Evolutionary conservation across 92 coral and sea anemone species (phyloP).

Genomic region (Paragorgia papillata): DNA sequence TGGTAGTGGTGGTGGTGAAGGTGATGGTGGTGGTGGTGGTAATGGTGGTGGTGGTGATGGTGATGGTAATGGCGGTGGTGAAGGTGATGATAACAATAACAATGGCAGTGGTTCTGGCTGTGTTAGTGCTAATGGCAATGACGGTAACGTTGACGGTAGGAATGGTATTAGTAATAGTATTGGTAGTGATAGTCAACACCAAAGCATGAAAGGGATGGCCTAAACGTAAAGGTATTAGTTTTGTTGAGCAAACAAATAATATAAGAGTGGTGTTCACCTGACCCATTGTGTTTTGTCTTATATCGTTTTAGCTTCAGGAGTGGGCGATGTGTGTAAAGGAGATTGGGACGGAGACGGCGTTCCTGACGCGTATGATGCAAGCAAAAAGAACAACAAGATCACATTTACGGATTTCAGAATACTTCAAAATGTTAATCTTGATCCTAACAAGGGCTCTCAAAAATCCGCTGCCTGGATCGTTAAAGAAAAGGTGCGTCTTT

Average conservation of each 20-base stretch:
- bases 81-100: background rate
- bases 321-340: conserved; percentile 60
- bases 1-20: conserved; percentile 13
- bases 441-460: background rate
- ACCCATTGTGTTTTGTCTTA: too few relatives aligned
- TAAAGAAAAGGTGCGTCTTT: conserved; percentile 58
- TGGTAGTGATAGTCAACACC: background rate
- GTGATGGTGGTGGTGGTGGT: background rate
- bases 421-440: conserved; percentile 65
- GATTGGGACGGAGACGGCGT: conserved; percentile 68
- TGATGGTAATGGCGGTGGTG: background rate
- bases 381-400: conserved; percentile 55
- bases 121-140: background rate
- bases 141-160: background rate
- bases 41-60: conserved; percentile 3
- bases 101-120: background rate
- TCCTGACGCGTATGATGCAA: conserved; percentile 55
- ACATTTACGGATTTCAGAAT: conserved; percentile 69
- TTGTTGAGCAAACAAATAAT: too few relatives aligned
- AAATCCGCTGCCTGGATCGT: conserved; percentile 66
- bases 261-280: too few relatives aligned
- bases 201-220: too few relatives aligned
- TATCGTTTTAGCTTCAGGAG: conserved; percentile 53
- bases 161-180: background rate
- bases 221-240: too few relatives aligned